phyloP scores from a whole-genome alignment of 2,888 invertebrate genomes.

The Digitonthophagus gazella region DNA sequence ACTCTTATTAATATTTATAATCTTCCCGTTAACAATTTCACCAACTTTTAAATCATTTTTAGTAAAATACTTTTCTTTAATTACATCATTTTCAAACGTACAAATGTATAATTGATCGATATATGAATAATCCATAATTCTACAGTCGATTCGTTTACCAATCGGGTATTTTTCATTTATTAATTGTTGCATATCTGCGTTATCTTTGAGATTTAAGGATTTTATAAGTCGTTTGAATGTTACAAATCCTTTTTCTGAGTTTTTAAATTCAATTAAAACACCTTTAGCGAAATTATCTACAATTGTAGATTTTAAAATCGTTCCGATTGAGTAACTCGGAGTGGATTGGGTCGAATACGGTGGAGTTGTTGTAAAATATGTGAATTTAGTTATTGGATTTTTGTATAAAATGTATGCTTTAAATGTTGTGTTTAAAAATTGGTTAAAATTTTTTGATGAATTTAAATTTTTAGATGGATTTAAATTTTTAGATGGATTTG shows the following conservation, averaged over 20 bases:
- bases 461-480: too few relatives aligned
- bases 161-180: slow-evolving; percentile 54
- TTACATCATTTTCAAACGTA: slow-evolving; percentile 58
- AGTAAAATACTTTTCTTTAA: slow-evolving; percentile 59
- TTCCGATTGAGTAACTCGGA: background rate
- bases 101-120: slow-evolving; percentile 68
- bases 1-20: slow-evolving; percentile 53
- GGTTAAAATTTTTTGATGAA: too few relatives aligned
- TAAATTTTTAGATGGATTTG: too few relatives aligned
- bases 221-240: slow-evolving; percentile 42
- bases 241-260: slow-evolving; percentile 43
- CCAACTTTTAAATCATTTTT: slow-evolving; percentile 56
- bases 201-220: slow-evolving; percentile 43
- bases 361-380: slow-evolving; percentile 54
- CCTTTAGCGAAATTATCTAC: slow-evolving; percentile 38
- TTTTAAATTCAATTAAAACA: slow-evolving; percentile 39
- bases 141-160: slow-evolving; percentile 52
- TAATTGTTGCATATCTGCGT: slow-evolving; percentile 51
- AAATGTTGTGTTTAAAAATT: too few relatives aligned
- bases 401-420: slow-evolving; percentile 65
- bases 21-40: slow-evolving; percentile 55
- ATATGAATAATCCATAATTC: slow-evolving; percentile 65
- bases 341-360: background rate
- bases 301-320: slow-evolving; percentile 32
- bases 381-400: slow-evolving; percentile 66